A percentile compares a stretch with the other conserved stretches of the same genome.
These are phyloP conservation scores for Ganaspis sp. DNA, from an alignment of 1,140 invertebrate species.

Conservation along the genomic window DNA sequence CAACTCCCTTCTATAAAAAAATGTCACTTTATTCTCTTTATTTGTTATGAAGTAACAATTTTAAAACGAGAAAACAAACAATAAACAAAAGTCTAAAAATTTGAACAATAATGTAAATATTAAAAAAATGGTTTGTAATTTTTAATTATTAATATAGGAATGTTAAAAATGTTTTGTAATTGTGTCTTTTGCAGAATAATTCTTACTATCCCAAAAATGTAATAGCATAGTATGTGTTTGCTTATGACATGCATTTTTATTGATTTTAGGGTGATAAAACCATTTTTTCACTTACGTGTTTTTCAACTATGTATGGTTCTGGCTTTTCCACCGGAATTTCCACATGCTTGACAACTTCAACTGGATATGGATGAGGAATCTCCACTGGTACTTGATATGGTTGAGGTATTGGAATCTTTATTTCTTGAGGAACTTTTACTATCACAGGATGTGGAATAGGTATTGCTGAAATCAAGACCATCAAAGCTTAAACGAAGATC, in stretches of 20 bases:
- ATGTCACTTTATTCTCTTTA: too few relatives aligned
- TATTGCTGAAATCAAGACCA: slow-evolving; percentile 76
- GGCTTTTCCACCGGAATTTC: slow-evolving; percentile 82
- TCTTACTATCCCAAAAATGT: too few relatives aligned
- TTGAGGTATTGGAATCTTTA: slow-evolving; percentile 84
- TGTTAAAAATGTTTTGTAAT: too few relatives aligned
- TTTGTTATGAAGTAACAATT: too few relatives aligned
- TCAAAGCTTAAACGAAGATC: neutral
- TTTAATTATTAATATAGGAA: too few relatives aligned
- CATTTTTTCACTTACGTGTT: slow-evolving; percentile 69
- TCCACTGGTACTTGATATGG: slow-evolving; percentile 85
- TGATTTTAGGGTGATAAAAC: neutral
- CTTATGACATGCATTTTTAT: slow-evolving; percentile 21
- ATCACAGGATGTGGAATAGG: slow-evolving; percentile 85
- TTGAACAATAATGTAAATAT: too few relatives aligned
- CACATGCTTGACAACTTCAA: slow-evolving; percentile 84
- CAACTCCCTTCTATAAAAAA: too few relatives aligned
- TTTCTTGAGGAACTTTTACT: slow-evolving; percentile 84
- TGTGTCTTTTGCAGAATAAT: too few relatives aligned
- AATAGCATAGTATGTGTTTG: too few relatives aligned
- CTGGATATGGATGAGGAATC: slow-evolving; percentile 84
- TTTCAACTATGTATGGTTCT: slow-evolving; percentile 85
- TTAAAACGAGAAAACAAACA: too few relatives aligned
- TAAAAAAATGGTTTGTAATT: too few relatives aligned
- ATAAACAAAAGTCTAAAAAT: too few relatives aligned